phyloP scores from a whole-genome alignment of 2,113 vertebrate genomes.

The Pholis gunnellus region DNA sequence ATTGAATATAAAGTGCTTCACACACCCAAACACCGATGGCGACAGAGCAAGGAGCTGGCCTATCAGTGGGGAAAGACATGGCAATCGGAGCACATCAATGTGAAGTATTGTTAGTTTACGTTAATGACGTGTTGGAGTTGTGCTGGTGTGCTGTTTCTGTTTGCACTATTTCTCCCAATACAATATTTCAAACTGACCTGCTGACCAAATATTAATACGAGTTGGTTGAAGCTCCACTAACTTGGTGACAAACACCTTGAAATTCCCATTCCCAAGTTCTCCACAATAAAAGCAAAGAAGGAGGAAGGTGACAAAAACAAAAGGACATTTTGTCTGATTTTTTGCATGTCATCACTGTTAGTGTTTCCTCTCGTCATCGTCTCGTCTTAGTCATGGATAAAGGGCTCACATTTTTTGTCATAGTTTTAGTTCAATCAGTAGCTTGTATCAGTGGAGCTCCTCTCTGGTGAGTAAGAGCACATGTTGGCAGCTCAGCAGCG shows the following conservation, averaged over 20 bases:
- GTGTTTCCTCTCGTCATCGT: no score
- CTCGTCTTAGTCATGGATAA: neutral
- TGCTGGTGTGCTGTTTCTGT: neutral
- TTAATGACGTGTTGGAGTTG: no score
- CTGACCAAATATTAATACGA: neutral
- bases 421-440: neutral
- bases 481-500: no score
- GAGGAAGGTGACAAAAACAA: no score
- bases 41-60: neutral
- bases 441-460: neutral
- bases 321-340: no score
- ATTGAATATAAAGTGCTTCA: neutral
- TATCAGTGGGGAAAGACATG: neutral
- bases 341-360: no score
- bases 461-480: neutral
- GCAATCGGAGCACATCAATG: neutral
- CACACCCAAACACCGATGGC: no score
- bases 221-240: neutral
- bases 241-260: neutral
- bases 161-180: neutral
- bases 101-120: neutral
- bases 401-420: neutral
- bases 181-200: neutral
- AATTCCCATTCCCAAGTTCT: neutral
- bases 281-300: neutral